Evolutionary conservation across 2,888 invertebrate species (phyloP).

Genomic region (Ophion ellenae): DNA sequence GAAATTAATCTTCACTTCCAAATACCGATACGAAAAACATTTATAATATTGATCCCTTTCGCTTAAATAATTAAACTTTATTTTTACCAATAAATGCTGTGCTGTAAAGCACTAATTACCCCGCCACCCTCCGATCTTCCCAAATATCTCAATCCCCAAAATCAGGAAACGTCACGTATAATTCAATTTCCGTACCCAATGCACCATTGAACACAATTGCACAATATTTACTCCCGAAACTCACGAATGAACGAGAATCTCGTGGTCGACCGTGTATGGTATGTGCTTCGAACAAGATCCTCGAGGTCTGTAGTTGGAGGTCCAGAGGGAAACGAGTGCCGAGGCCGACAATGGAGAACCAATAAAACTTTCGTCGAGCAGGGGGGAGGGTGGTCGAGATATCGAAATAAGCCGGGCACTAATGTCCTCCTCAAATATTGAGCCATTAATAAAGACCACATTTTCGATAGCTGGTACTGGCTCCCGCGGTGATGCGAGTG

Average conservation of each 20-base stretch:
- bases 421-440: conserved; percentile 83
- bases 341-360: conserved; percentile 60
- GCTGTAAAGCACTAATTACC: not conserved
- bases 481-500: conserved; percentile 68
- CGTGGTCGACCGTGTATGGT: not conserved
- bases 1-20: not conserved
- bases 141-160: not conserved
- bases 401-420: conserved; percentile 69
- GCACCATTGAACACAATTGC: not conserved
- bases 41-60: not conserved
- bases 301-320: not conserved
- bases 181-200: not conserved
- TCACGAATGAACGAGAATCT: not conserved
- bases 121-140: not conserved
- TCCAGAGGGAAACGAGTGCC: conserved; percentile 24
- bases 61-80: not conserved
- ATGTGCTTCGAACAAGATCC: not conserved
- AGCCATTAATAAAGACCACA: conserved; percentile 82
- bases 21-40: not conserved
- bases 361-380: conserved; percentile 74
- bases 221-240: not conserved
- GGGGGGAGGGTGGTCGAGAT: not conserved
- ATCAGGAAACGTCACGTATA: not conserved
- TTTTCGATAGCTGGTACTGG: conserved; percentile 78
- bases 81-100: not conserved